phyloP scores from a whole-genome alignment of 2,797 vertebrate genomes.

The Borostomias antarcticus region DNA sequence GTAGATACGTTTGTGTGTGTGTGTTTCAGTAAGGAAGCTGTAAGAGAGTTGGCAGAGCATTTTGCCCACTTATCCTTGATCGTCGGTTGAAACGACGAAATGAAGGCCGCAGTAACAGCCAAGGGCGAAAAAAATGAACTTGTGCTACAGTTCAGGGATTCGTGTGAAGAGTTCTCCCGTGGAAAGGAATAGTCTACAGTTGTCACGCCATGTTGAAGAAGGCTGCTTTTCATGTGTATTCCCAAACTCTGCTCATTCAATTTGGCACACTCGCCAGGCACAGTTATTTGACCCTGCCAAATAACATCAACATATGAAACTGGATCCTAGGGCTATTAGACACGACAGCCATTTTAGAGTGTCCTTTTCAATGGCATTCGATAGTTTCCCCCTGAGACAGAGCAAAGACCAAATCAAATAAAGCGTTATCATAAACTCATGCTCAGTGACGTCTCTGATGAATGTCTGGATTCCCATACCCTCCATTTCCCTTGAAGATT shows the following conservation, averaged over 20 bases:
- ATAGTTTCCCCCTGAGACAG: not conserved
- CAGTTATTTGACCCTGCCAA: not conserved
- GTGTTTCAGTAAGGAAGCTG: not conserved
- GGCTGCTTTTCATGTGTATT: not conserved
- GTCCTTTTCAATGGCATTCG: not conserved
- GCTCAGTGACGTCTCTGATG: not conserved
- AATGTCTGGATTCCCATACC: not conserved
- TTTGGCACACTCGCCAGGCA: not conserved
- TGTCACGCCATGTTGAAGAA: not conserved
- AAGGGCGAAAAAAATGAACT: no score
- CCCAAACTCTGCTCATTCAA: not conserved
- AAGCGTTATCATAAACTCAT: not conserved
- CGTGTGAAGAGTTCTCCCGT: not conserved
- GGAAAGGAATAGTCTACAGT: not conserved
- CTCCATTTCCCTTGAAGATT: not conserved
- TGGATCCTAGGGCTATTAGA: not conserved
- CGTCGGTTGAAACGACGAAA: not conserved
- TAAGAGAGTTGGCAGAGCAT: not conserved
- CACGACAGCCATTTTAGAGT: not conserved
- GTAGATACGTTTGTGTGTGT: not conserved
- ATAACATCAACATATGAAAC: constrained; percentile 5
- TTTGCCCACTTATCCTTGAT: constrained; percentile 4
- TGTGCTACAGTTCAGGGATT: not conserved
- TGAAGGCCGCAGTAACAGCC: not conserved
- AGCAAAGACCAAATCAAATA: not conserved